Evolutionary conservation across 2,797 vertebrate genomes (phyloP).

Genomic region (Champsocephalus esox): DNA sequence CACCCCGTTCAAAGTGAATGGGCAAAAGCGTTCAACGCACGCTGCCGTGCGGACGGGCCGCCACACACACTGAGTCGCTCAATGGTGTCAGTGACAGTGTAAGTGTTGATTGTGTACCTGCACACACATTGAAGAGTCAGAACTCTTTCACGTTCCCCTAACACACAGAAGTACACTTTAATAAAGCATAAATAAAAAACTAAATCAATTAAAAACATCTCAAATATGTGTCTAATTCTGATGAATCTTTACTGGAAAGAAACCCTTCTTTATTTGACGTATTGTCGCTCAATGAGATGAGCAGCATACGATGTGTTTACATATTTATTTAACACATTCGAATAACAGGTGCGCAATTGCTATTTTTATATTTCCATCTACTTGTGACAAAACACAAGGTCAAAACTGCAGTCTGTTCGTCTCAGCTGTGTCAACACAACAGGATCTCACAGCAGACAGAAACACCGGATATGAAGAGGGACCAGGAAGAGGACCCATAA

Average conservation of each 20-base stretch:
- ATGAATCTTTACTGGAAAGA: not conserved
- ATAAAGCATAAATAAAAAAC: not conserved
- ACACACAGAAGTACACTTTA: not conserved
- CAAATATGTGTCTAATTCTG: not conserved
- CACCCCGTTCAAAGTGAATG: too few species aligned
- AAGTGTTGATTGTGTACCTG: not conserved
- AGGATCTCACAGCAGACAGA: not conserved
- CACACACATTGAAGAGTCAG: not conserved
- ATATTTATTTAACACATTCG: not conserved
- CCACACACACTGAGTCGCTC: not conserved
- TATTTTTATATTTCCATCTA: constrained; percentile 5
- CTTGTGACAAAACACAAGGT: not conserved
- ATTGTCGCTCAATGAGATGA: not conserved
- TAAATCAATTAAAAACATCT: not conserved
- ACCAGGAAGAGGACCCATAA: not conserved
- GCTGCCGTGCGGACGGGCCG: too few species aligned
- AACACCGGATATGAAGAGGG: not conserved
- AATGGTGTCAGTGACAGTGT: not conserved
- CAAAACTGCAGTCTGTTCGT: not conserved
- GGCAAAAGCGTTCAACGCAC: too few species aligned
- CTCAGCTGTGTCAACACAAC: not conserved
- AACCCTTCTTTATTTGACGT: not conserved
- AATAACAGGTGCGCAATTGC: not conserved
- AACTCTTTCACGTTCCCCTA: not conserved
- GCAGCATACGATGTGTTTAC: not conserved